Evolutionary conservation across 2,113 vertebrate genomes (phyloP), one percentile per base, ranked within the genome.

Genomic region (Catharus fuscescens): DNA sequence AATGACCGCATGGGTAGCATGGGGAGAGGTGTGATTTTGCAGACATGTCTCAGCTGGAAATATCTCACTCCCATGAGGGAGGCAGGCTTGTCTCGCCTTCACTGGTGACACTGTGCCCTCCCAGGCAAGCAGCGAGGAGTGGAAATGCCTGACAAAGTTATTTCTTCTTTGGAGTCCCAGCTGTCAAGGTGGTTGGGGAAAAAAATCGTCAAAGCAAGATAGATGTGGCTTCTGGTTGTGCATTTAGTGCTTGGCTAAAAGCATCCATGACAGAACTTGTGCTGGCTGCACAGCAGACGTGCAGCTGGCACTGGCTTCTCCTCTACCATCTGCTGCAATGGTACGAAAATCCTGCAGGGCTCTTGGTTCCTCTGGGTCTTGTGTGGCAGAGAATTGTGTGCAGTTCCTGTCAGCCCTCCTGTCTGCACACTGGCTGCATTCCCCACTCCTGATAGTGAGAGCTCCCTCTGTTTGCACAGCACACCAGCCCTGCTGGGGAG

Each of bases 261-360:
- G n/a, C 32, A 9, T 24, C 0, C 0, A 16, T 77, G 66, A 25
- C 45, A 42, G 32, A 60, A 23, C 76, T 18, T 0, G 0, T 80
- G 53, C 31, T 45, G 60, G 26, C 76, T 48, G 54, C 24, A 34
- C 45, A 74, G 72, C 40, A 80, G 44, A 78, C 0, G 0, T 32
- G 23, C 54, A 57, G 60, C 50, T 85, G 56, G 53, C 40, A 52
- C 38, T 0, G 0, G n/a, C 57, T 60, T 86, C n/a, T 69, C 32
- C 44, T 64, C 28, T 42, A 6, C 10, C 47, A 42, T 13, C 26
- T 60, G 28, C 72, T 80, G 66, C 54, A 76, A 52, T 6, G 36
- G 15, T 25, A 34, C 34, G 50, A 65, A 45, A 77, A 47, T 54
- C 14, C 25, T 31, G 2, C 3, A 3, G 13, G 36, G 10, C 3